Percentiles rank a stretch among this genome's conserved stretches.
Conservation (phyloP, 2,888 invertebrate genomes). For the Pantelozetes paolii region DNA sequence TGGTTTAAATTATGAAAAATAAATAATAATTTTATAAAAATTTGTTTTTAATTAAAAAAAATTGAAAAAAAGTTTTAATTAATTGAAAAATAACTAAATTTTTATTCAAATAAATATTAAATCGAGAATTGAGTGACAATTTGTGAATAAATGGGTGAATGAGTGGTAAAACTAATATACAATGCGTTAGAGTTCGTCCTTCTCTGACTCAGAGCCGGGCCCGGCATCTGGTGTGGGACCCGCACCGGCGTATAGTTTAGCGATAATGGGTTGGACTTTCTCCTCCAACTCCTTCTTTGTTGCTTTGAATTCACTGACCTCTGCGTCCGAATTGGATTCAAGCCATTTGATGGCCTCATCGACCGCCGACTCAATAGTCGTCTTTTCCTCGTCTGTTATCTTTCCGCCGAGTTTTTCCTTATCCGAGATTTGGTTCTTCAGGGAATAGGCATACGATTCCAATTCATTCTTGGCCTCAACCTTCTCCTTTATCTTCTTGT, state of each 20-base stretch:
- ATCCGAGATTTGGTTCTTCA: constrained; percentile 93
- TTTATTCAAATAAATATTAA: too few relatives aligned
- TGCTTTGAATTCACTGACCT: constrained; percentile 83
- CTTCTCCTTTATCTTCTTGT: constrained; percentile 82
- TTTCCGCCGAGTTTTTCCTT: constrained; percentile 96
- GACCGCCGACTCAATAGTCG: constrained; percentile 88
- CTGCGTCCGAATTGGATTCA: constrained; percentile 88
- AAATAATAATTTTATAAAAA: too few relatives aligned
- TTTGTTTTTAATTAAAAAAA: neutral
- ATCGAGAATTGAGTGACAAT: too few relatives aligned
- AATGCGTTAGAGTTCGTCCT: constrained; percentile 43
- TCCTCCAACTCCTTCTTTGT: constrained; percentile 92
- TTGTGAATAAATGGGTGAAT: too few relatives aligned
- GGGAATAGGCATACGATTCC: constrained; percentile 94
- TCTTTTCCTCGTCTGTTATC: constrained; percentile 78
- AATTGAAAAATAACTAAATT: too few relatives aligned
- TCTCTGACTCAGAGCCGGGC: constrained; percentile 23
- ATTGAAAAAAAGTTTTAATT: too few relatives aligned
- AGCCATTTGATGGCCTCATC: constrained; percentile 97
- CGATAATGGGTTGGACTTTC: constrained; percentile 93
- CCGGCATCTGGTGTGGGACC: constrained; percentile 25
- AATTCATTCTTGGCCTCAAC: too few relatives aligned
- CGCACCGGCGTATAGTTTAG: constrained; percentile 70
- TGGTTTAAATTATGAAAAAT: too few relatives aligned
- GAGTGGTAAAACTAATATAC: neutral